A percentile compares a stretch with the other conserved stretches of the same genome.
These are phyloP conservation scores for Paratilapia polleni DNA, from an alignment of 2,113 vertebrate genomes.

Conservation along the genomic window DNA sequence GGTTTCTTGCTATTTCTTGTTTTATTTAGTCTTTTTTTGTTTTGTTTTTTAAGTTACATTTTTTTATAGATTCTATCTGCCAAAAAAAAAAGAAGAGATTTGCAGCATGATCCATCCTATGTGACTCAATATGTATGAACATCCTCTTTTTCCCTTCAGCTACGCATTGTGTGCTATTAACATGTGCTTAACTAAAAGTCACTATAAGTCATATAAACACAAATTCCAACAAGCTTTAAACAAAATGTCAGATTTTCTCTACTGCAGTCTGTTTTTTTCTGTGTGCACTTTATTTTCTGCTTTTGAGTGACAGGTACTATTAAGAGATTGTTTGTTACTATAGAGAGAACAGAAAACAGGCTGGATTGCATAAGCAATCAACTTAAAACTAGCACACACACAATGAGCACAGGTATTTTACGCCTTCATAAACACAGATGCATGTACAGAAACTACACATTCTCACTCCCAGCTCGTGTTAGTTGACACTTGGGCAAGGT, in stretches of 20 bases:
- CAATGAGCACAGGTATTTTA: neutral
- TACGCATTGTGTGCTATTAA: neutral
- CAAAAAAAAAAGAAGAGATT: neutral
- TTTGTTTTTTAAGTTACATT: neutral
- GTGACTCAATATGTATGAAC: neutral
- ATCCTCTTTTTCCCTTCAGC: neutral
- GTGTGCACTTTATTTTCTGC: constrained; percentile 8
- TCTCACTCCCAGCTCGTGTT: neutral
- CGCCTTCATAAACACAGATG: neutral
- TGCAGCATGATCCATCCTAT: neutral
- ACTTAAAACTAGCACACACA: neutral
- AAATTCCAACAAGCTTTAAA: neutral
- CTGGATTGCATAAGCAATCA: constrained; percentile 9
- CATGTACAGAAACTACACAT: neutral
- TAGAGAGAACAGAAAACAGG: neutral
- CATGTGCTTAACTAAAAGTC: neutral
- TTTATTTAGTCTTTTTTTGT: neutral
- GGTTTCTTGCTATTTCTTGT: neutral
- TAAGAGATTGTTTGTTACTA: neutral
- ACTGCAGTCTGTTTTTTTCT: neutral
- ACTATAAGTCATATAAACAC: neutral
- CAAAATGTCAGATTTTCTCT: neutral
- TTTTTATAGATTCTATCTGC: neutral
- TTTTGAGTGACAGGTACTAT: constrained; percentile 6
- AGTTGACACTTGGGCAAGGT: neutral